Evolutionary conservation across 2,113 vertebrate species (phyloP).

Genomic region (Amblyopsis rosae): DNA sequence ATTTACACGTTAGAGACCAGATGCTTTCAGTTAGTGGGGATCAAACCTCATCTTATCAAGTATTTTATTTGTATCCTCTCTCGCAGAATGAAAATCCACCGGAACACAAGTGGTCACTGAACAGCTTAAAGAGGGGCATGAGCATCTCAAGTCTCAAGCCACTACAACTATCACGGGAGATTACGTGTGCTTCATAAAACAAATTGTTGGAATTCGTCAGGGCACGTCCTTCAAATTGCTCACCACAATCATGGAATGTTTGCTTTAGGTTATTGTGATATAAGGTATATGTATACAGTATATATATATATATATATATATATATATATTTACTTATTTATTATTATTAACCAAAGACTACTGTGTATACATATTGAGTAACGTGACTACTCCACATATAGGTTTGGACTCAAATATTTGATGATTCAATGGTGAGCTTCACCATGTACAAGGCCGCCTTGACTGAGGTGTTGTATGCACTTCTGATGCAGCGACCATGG

Average conservation of each 20-base stretch:
- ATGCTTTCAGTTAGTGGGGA: background rate
- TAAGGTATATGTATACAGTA: background rate
- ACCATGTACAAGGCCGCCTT: too few relatives aligned
- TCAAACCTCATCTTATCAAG: background rate
- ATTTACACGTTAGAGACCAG: too few relatives aligned
- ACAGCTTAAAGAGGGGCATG: background rate
- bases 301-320: background rate
- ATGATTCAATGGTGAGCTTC: too few relatives aligned
- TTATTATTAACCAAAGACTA: too few relatives aligned
- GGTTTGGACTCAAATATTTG: too few relatives aligned
- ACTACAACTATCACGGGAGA: conserved; percentile 7
- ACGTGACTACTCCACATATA: too few relatives aligned
- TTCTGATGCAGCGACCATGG: too few relatives aligned
- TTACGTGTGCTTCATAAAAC: conserved; percentile 52
- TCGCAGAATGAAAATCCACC: conserved; percentile 18
- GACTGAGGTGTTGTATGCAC: too few relatives aligned
- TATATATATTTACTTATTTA: background rate
- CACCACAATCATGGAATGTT: conserved; percentile 9
- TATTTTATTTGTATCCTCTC: background rate
- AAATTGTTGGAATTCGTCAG: conserved; percentile 16
- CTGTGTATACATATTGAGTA: too few relatives aligned
- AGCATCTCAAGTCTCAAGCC: background rate
- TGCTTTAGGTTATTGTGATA: background rate
- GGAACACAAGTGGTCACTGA: background rate
- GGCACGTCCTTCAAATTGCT: conserved; percentile 3